These are phyloP conservation scores for Coregonus sp. DNA, from an alignment of 2,797 vertebrate species.

Conservation along the genomic window DNA sequence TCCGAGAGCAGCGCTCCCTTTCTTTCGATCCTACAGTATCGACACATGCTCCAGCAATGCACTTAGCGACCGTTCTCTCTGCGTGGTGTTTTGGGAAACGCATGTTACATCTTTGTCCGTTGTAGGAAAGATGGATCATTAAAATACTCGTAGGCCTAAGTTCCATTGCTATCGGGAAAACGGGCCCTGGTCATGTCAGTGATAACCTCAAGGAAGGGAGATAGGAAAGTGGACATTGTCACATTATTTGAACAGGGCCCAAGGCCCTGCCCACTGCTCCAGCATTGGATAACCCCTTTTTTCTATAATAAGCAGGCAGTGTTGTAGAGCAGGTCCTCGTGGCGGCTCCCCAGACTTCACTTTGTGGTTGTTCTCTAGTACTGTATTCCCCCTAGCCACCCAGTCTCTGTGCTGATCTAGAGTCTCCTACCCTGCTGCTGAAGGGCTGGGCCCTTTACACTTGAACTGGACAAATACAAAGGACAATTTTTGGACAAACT, in stretches of 20 bases:
- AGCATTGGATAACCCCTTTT: conserved; percentile 24
- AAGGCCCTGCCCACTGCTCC: conserved; percentile 9
- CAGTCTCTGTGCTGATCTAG: background rate
- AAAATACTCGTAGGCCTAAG: too few species aligned
- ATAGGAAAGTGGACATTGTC: background rate
- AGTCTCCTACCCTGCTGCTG: background rate
- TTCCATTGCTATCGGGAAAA: too few species aligned
- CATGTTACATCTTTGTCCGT: too few species aligned
- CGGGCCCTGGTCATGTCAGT: background rate
- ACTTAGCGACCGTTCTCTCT: too few species aligned
- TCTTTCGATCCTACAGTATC: too few species aligned
- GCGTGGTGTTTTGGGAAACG: too few species aligned
- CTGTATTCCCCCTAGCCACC: background rate
- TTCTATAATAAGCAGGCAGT: conserved; percentile 35
- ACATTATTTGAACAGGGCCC: background rate
- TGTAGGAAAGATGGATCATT: too few species aligned
- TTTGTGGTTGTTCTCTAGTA: conserved; percentile 38
- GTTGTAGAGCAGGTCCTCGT: conserved; percentile 9
- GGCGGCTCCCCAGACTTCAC: conserved; percentile 21
- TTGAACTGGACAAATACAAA: background rate
- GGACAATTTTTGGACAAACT: background rate
- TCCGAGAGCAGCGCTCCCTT: too few species aligned
- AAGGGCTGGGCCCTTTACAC: background rate
- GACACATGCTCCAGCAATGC: too few species aligned
- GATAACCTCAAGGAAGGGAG: background rate